Conservation (phyloP, 2,888 invertebrate genomes). For the Leptinotarsa tumamoca region DNA sequence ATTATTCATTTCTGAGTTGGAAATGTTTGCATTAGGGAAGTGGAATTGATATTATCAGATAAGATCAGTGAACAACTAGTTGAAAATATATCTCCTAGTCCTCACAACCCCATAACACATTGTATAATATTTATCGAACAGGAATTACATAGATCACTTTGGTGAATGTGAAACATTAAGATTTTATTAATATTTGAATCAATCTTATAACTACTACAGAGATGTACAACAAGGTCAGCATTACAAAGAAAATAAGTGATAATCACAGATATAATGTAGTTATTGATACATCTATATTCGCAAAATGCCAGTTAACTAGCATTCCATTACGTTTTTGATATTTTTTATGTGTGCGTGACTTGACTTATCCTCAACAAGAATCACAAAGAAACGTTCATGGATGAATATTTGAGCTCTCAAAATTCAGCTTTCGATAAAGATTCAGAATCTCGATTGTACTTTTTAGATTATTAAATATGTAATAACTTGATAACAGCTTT, state of each 20-base stretch:
- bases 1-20: not conserved
- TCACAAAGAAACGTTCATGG: slow-evolving; percentile 24
- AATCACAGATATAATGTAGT: slow-evolving; percentile 47
- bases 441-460: not conserved
- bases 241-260: slow-evolving; percentile 49
- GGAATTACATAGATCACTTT: slow-evolving; percentile 44
- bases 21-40: not conserved
- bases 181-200: slow-evolving; percentile 36
- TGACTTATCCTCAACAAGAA: slow-evolving; percentile 37
- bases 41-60: not conserved
- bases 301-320: slow-evolving; percentile 30
- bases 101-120: slow-evolving; percentile 29
- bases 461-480: not conserved
- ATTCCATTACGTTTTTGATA: slow-evolving; percentile 42
- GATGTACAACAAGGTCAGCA: slow-evolving; percentile 52
- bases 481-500: not conserved
- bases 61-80: slow-evolving; percentile 7
- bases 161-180: slow-evolving; percentile 43
- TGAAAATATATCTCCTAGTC: slow-evolving; percentile 15
- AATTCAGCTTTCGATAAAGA: not conserved
- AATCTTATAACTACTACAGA: slow-evolving; percentile 50
- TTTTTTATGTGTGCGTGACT: slow-evolving; percentile 42
- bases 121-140: slow-evolving; percentile 41
- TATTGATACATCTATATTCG: slow-evolving; percentile 32
- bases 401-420: slow-evolving; percentile 29